Percentiles rank a stretch among this genome's conserved stretches.
Evolutionary conservation across 2,797 vertebrate species (phyloP).

Genomic region (Telmatherina bonti): DNA sequence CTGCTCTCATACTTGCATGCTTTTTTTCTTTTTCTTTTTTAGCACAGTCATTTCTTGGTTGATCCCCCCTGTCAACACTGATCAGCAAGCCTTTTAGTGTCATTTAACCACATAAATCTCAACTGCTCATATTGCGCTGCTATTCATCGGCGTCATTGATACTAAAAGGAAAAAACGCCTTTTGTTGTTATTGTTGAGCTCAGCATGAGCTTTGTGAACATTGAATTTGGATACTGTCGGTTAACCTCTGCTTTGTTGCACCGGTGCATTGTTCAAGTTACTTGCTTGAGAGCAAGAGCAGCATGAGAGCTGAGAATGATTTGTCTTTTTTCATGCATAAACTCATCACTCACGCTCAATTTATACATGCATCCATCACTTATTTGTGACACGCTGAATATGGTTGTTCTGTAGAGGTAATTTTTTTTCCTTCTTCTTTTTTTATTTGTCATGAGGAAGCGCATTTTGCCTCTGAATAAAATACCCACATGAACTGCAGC

Average conservation of each 20-base stretch:
- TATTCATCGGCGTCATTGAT: constrained; percentile 82
- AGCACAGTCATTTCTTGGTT: constrained; percentile 67
- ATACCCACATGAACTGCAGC: constrained; percentile 56
- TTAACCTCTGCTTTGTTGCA: constrained; percentile 83
- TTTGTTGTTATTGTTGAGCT: constrained; percentile 85
- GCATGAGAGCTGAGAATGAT: constrained; percentile 78
- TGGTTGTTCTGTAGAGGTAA: constrained; percentile 74
- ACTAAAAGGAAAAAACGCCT: constrained; percentile 82
- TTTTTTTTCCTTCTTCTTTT: constrained; percentile 60
- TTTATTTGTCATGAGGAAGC: constrained; percentile 69
- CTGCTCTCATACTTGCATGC: constrained; percentile 57
- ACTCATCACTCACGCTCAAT: constrained; percentile 84
- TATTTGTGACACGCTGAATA: constrained; percentile 83
- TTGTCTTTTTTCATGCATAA: constrained; percentile 82
- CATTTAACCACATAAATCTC: constrained; percentile 84
- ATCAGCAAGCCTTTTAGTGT: constrained; percentile 82
- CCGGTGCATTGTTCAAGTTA: constrained; percentile 80
- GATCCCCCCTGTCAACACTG: constrained; percentile 84
- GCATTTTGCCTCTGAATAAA: constrained; percentile 67
- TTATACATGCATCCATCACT: constrained; percentile 84
- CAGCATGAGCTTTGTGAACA: constrained; percentile 83
- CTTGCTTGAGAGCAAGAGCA: constrained; percentile 78
- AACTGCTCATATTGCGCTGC: constrained; percentile 79
- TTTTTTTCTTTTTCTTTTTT: constrained; percentile 22
- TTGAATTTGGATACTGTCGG: constrained; percentile 84